phyloP scores from a whole-genome alignment of 2,888 invertebrate species.

The Sturmia bella region DNA sequence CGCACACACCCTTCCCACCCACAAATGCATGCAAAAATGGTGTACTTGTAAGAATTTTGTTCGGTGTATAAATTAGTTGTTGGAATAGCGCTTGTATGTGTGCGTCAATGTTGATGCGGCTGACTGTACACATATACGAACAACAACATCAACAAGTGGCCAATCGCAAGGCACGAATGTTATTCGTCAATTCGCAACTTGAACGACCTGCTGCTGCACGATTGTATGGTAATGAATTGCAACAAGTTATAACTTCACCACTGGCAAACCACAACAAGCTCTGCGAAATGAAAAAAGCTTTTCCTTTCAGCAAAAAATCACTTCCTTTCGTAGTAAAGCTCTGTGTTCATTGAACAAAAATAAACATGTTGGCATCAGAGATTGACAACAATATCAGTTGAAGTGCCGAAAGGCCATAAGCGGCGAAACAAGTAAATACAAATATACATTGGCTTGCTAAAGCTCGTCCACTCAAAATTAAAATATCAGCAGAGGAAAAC shows the following conservation, averaged over 20 bases:
- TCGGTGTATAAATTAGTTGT: not conserved
- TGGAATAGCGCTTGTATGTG: not conserved
- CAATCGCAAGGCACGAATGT: conserved; percentile 66
- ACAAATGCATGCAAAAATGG: conserved; percentile 23
- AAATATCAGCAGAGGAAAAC: no score
- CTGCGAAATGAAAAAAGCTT: conserved; percentile 34
- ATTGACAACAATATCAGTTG: no score
- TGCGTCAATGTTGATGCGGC: not conserved
- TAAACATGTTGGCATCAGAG: no score
- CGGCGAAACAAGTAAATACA: no score
- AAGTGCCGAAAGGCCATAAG: no score
- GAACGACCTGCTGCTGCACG: not conserved
- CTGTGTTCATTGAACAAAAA: not conserved
- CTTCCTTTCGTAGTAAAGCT: conserved; percentile 74
- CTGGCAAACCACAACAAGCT: not conserved
- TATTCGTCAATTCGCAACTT: conserved; percentile 69
- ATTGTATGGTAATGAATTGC: conserved; percentile 12
- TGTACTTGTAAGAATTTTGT: conserved; percentile 8
- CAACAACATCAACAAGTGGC: conserved; percentile 65
- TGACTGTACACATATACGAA: conserved; percentile 5
- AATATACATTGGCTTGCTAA: no score
- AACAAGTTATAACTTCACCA: conserved; percentile 8
- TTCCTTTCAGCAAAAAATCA: conserved; percentile 25
- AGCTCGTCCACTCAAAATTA: no score
- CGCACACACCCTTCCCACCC: not conserved